phyloP scores from a whole-genome alignment of 2,113 vertebrate species.

The Naja naja region DNA sequence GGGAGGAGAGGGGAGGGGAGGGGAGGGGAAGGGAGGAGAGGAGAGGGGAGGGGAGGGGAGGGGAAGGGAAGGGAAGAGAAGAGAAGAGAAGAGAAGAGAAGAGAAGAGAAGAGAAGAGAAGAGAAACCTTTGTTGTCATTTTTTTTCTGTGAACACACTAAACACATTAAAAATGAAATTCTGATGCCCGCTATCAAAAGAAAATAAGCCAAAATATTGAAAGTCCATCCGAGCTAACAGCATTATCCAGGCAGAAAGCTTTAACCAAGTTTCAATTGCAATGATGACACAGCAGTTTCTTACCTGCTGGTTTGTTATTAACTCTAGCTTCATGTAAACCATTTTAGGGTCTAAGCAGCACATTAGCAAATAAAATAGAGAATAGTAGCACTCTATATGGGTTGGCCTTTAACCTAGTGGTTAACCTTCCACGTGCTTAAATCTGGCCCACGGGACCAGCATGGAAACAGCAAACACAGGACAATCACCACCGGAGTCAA shows the following conservation, averaged over 20 bases:
- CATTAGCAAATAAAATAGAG: not conserved
- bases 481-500: not conserved
- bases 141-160: not conserved
- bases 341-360: not conserved
- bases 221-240: not conserved
- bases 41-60: no score
- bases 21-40: no score
- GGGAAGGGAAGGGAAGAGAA: no score
- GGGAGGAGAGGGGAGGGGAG: no score
- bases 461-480: not conserved
- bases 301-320: not conserved
- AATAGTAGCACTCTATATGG: not conserved
- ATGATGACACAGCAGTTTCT: not conserved
- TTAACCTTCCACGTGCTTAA: no score
- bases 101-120: no score
- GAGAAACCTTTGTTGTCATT: not conserved
- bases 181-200: not conserved
- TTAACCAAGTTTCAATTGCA: not conserved
- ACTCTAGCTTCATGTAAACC: not conserved
- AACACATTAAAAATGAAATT: not conserved
- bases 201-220: not conserved
- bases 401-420: not conserved
- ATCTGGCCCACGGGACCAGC: no score
- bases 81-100: no score
- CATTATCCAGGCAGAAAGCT: not conserved